phyloP scores from a whole-genome alignment of 2,113 vertebrate genomes.

The Euleptes europaea region DNA sequence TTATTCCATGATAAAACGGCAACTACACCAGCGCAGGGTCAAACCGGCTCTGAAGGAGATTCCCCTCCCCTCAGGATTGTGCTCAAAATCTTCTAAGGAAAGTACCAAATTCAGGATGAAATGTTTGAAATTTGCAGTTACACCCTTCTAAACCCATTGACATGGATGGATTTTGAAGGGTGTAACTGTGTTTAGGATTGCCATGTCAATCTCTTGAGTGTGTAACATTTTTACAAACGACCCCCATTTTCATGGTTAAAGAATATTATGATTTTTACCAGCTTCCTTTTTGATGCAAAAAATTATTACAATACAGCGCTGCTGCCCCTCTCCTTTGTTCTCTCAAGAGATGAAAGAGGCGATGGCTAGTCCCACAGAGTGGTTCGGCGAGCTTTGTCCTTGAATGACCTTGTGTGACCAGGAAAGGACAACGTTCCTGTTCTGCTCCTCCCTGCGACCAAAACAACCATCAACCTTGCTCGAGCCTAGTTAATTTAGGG shows the following conservation, averaged over 20 bases:
- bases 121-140: too few species aligned
- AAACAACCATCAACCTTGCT: not conserved
- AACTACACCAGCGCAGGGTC: too few species aligned
- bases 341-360: not conserved
- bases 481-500: not conserved
- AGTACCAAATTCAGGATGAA: too few species aligned
- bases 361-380: not conserved
- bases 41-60: too few species aligned
- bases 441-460: not conserved
- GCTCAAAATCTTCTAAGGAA: not conserved
- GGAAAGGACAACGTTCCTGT: too few species aligned
- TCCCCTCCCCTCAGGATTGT: too few species aligned
- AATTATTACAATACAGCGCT: not conserved
- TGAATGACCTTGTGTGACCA: not conserved
- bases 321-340: too few species aligned
- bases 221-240: not conserved
- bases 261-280: not conserved
- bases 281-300: not conserved
- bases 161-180: too few species aligned
- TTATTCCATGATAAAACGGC: too few species aligned
- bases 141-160: too few species aligned
- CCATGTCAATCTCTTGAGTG: not conserved
- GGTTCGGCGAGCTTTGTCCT: not conserved
- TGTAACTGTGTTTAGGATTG: too few species aligned
- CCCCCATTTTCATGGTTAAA: not conserved